Percentiles rank a stretch among this genome's conserved stretches.
Evolutionary conservation across 2,888 invertebrate genomes (phyloP).

Genomic region (Eupithecia pulchellata): DNA sequence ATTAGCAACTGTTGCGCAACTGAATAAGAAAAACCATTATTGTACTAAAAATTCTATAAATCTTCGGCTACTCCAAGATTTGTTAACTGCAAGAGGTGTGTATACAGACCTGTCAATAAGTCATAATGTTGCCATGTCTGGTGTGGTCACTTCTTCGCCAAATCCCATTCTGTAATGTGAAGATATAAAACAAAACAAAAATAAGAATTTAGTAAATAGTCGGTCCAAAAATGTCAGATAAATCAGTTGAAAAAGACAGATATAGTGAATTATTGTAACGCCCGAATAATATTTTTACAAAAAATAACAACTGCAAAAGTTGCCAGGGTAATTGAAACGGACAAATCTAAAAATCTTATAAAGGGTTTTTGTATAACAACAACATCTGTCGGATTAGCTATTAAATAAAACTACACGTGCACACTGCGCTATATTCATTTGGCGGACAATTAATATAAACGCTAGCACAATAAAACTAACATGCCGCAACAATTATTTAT

Average conservation of each 20-base stretch:
- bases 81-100: no score
- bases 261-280: no score
- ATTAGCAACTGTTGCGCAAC: conserved; percentile 38
- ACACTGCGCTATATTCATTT: background rate
- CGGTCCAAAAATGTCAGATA: no score
- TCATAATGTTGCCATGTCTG: no score
- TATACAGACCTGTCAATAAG: no score
- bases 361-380: background rate
- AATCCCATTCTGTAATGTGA: no score
- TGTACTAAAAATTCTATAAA: conserved; percentile 10
- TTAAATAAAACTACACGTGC: background rate
- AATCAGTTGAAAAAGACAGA: no score
- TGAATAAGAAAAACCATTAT: conserved; percentile 18
- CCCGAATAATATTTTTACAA: background rate
- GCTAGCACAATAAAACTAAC: conserved; percentile 2
- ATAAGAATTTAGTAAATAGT: no score
- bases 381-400: background rate
- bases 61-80: no score
- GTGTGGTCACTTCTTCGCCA: no score
- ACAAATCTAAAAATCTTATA: background rate
- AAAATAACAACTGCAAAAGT: background rate
- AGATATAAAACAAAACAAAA: no score
- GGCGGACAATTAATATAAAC: conserved; percentile 26
- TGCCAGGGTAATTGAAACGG: background rate
- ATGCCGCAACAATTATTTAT: conserved; percentile 38